phyloP scores from a whole-genome alignment of 2,113 vertebrate genomes.

The Scortum barcoo region DNA sequence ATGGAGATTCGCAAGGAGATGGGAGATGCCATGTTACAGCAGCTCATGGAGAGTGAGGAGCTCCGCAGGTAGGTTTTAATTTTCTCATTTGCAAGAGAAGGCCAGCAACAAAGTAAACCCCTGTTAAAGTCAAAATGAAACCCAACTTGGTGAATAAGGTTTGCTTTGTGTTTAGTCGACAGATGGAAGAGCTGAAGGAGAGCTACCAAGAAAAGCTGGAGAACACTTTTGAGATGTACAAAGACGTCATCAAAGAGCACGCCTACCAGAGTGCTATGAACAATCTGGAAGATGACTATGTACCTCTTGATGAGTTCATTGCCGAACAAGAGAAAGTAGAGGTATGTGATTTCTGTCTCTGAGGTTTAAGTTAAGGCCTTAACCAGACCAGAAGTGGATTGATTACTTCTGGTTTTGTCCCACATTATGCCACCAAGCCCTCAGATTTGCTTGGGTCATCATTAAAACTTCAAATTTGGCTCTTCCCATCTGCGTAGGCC shows the following conservation, averaged over 20 bases:
- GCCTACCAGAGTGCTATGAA: conserved; percentile 90
- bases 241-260: conserved; percentile 91
- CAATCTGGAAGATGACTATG: conserved; percentile 88
- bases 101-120: neutral
- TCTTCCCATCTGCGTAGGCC: conserved; percentile 49
- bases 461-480: neutral
- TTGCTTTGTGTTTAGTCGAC: conserved; percentile 78
- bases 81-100: neutral
- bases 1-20: conserved; percentile 92
- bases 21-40: conserved; percentile 90
- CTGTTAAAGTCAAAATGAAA: neutral
- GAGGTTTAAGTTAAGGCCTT: neutral
- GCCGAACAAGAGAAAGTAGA: conserved; percentile 89
- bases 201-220: conserved; percentile 90
- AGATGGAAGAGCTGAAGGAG: conserved; percentile 90
- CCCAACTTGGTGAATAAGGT: neutral
- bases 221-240: conserved; percentile 92
- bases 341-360: conserved; percentile 74
- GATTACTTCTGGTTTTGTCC: neutral
- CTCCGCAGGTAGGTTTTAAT: conserved; percentile 81
- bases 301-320: conserved; percentile 88
- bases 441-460: neutral
- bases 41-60: conserved; percentile 89
- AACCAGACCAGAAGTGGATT: neutral
- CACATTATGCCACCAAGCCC: neutral